Base-by-base conservation (phyloP, 2,113 vertebrate genomes). In the Megalops atlanticus region DNA sequence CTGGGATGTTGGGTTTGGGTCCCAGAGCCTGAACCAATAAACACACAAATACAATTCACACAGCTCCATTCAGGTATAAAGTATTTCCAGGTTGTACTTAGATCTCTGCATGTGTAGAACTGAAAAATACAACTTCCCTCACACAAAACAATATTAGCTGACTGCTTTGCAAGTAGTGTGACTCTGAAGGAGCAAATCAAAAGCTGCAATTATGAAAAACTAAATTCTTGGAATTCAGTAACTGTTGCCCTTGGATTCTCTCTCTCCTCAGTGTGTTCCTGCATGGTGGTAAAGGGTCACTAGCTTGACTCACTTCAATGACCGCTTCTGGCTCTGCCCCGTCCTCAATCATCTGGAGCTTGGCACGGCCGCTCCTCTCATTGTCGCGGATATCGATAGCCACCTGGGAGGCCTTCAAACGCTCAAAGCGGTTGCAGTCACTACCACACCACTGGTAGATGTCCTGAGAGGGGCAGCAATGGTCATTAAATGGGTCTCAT, bases 401-500 rank as follows among this genome's bases (percentile, higher is more conserved):
- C 68, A 95, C 27, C 72, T 91, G 82, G 0, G 88, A 87, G 11
- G 92, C 80, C 79, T 94, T 94, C 38, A 93, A 10, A 0, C 89
- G 88, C 80, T 95, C 94, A 3, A 77, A 92, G 2, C 36, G 36
- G 80, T 92, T 94, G 85, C 87, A 81, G 0, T 91, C 77, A 10
- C 84, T 88, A 2, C 93, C 93, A 78, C 85, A 86, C 94, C 94
- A 95, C 80, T 86, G 88, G 86, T 89, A 94, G 83, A 95, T 92
- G 0, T 49, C 38, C 94, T 95, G 49, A 47, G 75, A 21, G 64
- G n/a, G 15, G 15, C 15, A 64, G 4, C 24, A 11, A 68, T 21
- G n/a, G n/a, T n/a, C n/a, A n/a, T n/a, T n/a, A n/a, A n/a, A n/a
- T n/a, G n/a, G n/a, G n/a, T n/a, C n/a, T n/a, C n/a, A n/a, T n/a